These are phyloP conservation scores for Nymphalis polychloros DNA, from an alignment of 2,888 invertebrate species.

Conservation along the genomic window DNA sequence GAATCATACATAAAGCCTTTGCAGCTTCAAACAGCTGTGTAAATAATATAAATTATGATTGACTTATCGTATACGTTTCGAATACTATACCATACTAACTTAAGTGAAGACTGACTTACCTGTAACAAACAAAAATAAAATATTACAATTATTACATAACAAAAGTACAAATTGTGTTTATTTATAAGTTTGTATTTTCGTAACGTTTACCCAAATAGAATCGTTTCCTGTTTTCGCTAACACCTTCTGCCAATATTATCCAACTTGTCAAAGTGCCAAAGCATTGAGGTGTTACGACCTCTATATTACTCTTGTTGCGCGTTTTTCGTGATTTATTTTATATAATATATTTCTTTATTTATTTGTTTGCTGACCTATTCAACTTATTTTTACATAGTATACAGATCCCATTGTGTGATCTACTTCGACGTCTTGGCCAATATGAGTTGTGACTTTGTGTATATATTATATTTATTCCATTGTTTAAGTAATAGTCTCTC, in stretches of 20 bases:
- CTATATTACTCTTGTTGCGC: conserved; percentile 54
- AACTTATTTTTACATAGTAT: too few relatives aligned
- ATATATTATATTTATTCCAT: too few relatives aligned
- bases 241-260: conserved; percentile 60
- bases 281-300: conserved; percentile 71
- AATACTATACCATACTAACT: conserved; percentile 4
- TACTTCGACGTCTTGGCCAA: too few relatives aligned
- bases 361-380: too few relatives aligned
- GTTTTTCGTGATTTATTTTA: conserved; percentile 48
- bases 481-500: too few relatives aligned
- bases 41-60: too few relatives aligned
- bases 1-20: too few relatives aligned
- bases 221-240: conserved; percentile 74
- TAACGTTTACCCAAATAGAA: conserved; percentile 63
- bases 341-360: conserved; percentile 29
- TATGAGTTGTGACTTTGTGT: too few relatives aligned
- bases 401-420: too few relatives aligned
- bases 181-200: conserved; percentile 32
- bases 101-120: conserved; percentile 23
- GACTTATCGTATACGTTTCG: neutral
- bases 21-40: too few relatives aligned
- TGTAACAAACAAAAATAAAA: conserved; percentile 33
- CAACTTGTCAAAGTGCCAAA: conserved; percentile 73
- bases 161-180: conserved; percentile 17
- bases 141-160: conserved; percentile 23